These are phyloP conservation scores for Unio delphinus DNA, from an alignment of 2,888 invertebrate genomes.

Conservation along the genomic window DNA sequence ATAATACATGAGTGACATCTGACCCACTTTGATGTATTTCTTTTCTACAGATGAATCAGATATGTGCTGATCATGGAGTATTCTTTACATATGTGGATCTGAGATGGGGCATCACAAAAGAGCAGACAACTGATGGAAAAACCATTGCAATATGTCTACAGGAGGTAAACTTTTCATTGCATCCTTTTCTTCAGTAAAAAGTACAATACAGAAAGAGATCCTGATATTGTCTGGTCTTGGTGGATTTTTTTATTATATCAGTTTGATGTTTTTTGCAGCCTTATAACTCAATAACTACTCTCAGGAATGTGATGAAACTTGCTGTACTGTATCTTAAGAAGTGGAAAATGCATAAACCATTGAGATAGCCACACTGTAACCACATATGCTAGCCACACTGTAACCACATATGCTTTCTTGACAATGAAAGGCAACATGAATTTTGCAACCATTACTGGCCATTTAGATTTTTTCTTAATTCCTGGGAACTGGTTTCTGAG, in stretches of 20 bases:
- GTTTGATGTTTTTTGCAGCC: background rate
- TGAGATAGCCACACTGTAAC: too few species aligned
- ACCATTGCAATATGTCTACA: constrained; percentile 61
- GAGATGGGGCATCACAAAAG: constrained; percentile 59
- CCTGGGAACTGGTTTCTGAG: too few species aligned
- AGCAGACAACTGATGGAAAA: constrained; percentile 55
- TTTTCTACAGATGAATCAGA: constrained; percentile 44
- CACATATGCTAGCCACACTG: too few species aligned
- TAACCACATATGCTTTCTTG: too few species aligned
- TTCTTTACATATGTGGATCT: constrained; percentile 62
- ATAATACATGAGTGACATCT: too few species aligned
- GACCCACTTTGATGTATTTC: background rate
- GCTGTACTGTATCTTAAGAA: too few species aligned
- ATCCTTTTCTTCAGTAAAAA: background rate
- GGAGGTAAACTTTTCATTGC: constrained; percentile 39
- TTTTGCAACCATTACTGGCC: too few species aligned
- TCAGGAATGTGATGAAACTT: too few species aligned
- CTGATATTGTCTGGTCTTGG: background rate
- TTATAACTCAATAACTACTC: background rate
- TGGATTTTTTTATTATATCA: background rate
- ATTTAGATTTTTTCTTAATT: too few species aligned
- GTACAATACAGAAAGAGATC: background rate
- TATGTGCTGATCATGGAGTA: constrained; percentile 53
- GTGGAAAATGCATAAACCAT: too few species aligned
- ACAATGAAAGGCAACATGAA: too few species aligned